These are phyloP conservation scores for Plebejus melissa DNA, from an alignment of 2,888 invertebrate genomes.

Conservation along the genomic window DNA sequence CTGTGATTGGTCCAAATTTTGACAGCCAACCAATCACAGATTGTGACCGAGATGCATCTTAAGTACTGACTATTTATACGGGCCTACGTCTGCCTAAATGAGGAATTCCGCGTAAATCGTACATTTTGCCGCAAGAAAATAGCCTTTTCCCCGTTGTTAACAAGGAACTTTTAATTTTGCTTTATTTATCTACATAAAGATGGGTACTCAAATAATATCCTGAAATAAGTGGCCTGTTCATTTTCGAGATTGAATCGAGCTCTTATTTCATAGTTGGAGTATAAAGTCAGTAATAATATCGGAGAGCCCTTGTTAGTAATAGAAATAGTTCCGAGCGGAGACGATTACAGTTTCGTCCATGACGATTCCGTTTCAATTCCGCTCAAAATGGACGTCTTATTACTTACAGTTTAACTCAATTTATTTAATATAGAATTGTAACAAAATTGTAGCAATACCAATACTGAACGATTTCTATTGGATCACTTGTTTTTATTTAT, in stretches of 20 bases:
- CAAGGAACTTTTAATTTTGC: background rate
- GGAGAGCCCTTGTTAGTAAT: conserved; percentile 45
- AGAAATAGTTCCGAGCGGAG: conserved; percentile 64
- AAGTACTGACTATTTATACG: too few species aligned
- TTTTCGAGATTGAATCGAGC: conserved; percentile 3
- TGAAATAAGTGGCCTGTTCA: background rate
- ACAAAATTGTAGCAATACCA: conserved; percentile 16
- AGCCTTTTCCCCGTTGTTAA: too few species aligned
- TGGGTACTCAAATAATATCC: background rate
- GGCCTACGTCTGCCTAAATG: too few species aligned
- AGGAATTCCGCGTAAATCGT: too few species aligned
- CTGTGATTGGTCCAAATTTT: too few species aligned
- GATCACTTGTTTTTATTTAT: background rate
- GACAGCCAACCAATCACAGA: too few species aligned
- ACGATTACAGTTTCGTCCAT: conserved; percentile 48
- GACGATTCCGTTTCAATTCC: conserved; percentile 43
- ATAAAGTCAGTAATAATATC: conserved; percentile 11
- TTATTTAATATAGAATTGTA: conserved; percentile 14
- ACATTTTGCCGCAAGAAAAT: too few species aligned
- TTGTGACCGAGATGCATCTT: too few species aligned
- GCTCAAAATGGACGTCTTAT: conserved; percentile 14
- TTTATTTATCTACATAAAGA: background rate
- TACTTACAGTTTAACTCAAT: conserved; percentile 23
- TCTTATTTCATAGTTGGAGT: conserved; percentile 3
- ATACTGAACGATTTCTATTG: conserved; percentile 12